phyloP scores from a whole-genome alignment of 2,113 vertebrate species.

The Indicator indicator region DNA sequence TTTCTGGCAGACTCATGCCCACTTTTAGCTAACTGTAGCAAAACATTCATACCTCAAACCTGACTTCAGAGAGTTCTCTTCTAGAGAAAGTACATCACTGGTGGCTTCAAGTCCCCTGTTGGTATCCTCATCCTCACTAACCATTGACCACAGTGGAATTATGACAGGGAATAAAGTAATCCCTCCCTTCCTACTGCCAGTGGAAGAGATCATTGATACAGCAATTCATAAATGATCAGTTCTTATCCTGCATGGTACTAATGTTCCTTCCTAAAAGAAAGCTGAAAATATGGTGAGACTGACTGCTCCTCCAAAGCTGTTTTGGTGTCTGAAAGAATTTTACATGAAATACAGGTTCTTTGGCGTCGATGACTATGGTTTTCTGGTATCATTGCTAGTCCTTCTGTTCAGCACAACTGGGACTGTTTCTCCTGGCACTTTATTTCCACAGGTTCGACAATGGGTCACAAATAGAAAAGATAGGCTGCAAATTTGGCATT shows the following conservation, averaged over 20 bases:
- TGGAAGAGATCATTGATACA: not conserved
- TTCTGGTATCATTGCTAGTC: not conserved
- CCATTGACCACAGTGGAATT: not conserved
- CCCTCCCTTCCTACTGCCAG: not conserved
- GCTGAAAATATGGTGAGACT: not conserved
- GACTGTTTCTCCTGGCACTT: not conserved
- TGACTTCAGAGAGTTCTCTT: not conserved
- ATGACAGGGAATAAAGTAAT: not conserved
- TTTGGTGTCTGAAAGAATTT: not conserved
- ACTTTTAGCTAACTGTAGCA: not conserved
- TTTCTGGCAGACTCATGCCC: not conserved
- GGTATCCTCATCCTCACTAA: not conserved
- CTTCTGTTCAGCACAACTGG: not conserved
- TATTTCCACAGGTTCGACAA: not conserved
- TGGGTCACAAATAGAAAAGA: not conserved
- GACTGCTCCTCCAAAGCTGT: not conserved
- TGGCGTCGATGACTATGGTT: rapidly evolving
- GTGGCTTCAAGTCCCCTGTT: not conserved
- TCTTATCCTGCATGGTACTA: not conserved
- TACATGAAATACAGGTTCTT: not conserved
- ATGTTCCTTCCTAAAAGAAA: not conserved
- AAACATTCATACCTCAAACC: not conserved
- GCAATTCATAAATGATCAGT: not conserved
- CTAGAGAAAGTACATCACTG: not conserved
- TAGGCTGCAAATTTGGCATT: not conserved